Base-by-base conservation (phyloP, 2,797 vertebrate genomes). In the Pteropus rufus region DNA sequence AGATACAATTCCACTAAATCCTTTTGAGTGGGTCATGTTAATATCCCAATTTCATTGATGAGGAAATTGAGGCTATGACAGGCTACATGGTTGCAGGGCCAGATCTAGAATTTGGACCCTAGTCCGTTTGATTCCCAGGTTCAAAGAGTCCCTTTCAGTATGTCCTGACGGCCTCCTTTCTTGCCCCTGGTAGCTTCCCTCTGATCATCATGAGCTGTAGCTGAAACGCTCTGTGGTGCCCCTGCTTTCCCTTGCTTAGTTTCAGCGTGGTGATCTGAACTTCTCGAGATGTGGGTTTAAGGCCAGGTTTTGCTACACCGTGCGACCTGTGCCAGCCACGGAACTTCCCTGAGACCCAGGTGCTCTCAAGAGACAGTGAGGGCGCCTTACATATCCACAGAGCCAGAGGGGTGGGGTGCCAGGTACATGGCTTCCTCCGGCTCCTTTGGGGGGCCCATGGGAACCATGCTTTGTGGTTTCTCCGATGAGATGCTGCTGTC, bases 401-500 rank as follows among this genome's bases (percentile, higher is more conserved):
- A 77, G 21, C n/a, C 18, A 2, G 24, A 26, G 39, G 36, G 23
- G 2, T 41, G 2, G 2, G 16, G 21, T 21, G 39, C 79, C 64
- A 11, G 24, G 8, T n/a, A 2, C 15, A 0, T 3, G 24, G 19
- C 58, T 19, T 62, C 60, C 31, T 10, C 44, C 0, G 0, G 23
- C 58, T 80, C 54, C 31, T 89, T 58, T 72, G 44, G 46, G 54
- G 39, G 39, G 31, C 24, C 72, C 62, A 0, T 9, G 34, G 39
- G 41, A 23, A 73, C 69, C 7, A 15, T 26, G 24, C 15, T 46
- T 34, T 1, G 0, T 52, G 52, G 16, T 34, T 36, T 75, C 82
- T 58, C 9, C 1, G 21, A 72, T 85, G 44, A 31, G 79, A 76
- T 7, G 15, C 36, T 36, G 14, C 7, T 26, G 26, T 56, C 41